Percentiles rank a stretch among this genome's conserved stretches.
Conservation (phyloP, 2,113 vertebrate species). For the Perca flavescens region DNA sequence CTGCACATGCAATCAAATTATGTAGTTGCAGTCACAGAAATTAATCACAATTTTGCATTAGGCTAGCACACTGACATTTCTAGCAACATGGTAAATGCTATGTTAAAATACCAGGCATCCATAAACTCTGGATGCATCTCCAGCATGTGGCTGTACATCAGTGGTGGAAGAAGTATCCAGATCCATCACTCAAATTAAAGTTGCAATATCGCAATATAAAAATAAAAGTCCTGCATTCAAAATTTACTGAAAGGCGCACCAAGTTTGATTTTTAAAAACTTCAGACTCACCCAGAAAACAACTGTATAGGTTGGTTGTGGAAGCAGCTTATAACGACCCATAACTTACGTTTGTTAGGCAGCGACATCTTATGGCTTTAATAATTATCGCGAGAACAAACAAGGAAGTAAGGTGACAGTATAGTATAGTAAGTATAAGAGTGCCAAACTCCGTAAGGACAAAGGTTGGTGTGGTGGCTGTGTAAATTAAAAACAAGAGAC, state of each 20-base stretch:
- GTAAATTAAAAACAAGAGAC: too few species aligned
- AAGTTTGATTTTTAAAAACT: not conserved
- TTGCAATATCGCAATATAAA: not conserved
- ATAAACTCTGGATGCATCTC: not conserved
- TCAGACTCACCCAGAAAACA: too few species aligned
- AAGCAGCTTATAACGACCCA: too few species aligned
- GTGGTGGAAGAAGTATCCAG: not conserved
- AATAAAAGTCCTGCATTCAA: not conserved
- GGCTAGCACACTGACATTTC: not conserved
- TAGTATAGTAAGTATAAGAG: too few species aligned
- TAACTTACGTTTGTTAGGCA: too few species aligned
- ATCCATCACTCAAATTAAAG: not conserved
- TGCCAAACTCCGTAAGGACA: too few species aligned
- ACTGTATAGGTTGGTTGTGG: too few species aligned
- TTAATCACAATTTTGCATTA: not conserved
- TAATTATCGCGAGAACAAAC: too few species aligned
- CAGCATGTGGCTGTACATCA: not conserved
- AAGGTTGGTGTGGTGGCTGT: too few species aligned
- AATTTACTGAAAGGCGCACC: too few species aligned
- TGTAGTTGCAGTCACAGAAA: not conserved
- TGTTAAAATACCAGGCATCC: not conserved
- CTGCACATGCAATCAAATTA: not conserved
- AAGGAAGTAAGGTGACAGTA: too few species aligned
- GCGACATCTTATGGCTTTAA: too few species aligned
- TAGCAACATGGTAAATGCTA: not conserved